Evolutionary conservation across 2,113 vertebrate genomes (phyloP).

Genomic region (Rhagologus leucostigma): DNA sequence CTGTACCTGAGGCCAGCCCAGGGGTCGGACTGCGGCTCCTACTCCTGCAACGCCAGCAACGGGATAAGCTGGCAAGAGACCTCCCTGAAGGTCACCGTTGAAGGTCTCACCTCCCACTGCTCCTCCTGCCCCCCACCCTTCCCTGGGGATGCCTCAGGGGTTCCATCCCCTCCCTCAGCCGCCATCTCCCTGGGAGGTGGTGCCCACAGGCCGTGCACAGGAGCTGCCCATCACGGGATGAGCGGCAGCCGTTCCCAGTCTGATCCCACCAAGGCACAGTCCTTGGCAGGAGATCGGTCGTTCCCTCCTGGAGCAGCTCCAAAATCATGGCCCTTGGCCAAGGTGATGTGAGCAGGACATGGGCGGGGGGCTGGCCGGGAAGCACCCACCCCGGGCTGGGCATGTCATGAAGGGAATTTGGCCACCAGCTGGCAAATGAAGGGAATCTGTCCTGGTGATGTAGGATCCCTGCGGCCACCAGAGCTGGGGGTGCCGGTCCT

Average conservation of each 20-base stretch:
- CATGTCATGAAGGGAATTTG: fast-evolving
- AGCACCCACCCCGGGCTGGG: fast-evolving
- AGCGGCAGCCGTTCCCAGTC: neutral
- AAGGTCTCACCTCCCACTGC: neutral
- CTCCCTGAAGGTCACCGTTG: neutral
- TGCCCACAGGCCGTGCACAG: neutral
- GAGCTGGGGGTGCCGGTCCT: neutral
- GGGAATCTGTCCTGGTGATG: fast-evolving
- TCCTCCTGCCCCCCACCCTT: neutral
- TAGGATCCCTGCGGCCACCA: neutral
- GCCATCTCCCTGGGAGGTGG: neutral
- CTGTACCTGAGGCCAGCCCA: neutral
- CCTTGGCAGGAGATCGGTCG: neutral
- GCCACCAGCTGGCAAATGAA: neutral
- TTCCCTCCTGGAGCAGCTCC: neutral
- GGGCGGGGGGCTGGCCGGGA: fast-evolving
- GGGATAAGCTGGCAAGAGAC: conserved; percentile 12
- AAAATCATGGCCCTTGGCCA: neutral
- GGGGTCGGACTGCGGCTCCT: neutral
- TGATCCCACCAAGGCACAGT: neutral
- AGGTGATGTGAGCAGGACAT: neutral
- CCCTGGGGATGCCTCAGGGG: neutral
- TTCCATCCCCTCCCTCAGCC: neutral
- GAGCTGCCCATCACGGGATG: neutral
- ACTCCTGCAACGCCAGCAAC: conserved; percentile 45